Base-by-base conservation (phyloP, 2,113 vertebrate genomes). In the Tragelaphus scriptus region DNA sequence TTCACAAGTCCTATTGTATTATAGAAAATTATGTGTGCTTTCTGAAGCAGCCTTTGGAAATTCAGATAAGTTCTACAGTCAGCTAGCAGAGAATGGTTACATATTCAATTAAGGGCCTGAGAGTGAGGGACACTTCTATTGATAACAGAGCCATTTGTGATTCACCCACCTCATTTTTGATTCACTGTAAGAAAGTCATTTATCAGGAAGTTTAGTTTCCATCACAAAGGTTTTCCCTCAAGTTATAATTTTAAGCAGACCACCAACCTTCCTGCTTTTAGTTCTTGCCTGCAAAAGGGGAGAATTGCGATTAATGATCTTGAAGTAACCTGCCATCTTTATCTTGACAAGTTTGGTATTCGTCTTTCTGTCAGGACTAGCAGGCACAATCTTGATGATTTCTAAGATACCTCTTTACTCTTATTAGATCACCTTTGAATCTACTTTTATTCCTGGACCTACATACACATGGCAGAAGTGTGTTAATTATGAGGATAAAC, bases 401-500 rank as follows among this genome's bases (percentile, higher is more conserved):
- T 97, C 49, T 97, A 86, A 98, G 94, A 95, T 55, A 82, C 30
- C 58, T 97, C 94, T 98, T 98, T 68, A 90, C 71, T 98, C 97
- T 97, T 95, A 95, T 96, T 98, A 97, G 96, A 92, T 98, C 90
- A 88, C 93, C 79, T 93, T 36, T 49, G 85, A 94, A 91, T 94
- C 90, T 98, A 85, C 51, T 98, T 94, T 98, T 97, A 90, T 97
- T 98, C 85, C 97, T 97, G 85, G 91, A 51, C 90, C 91, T 92
- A 98, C 85, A 75, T 98, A 96, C 85, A 81, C 97, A 97, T 91
- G 94, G 95, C 92, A 84, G 85, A 92, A 95, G 87, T 91, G 97
- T 98, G 91, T 98, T 98, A 98, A 97, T 97, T 80, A 56, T 96
- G 96, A 98, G 71, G 65, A 91, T 97, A 91, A 98, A 92, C 63